Conservation (phyloP, 2,888 invertebrate genomes). For the Ornithoptera alexandrae region DNA sequence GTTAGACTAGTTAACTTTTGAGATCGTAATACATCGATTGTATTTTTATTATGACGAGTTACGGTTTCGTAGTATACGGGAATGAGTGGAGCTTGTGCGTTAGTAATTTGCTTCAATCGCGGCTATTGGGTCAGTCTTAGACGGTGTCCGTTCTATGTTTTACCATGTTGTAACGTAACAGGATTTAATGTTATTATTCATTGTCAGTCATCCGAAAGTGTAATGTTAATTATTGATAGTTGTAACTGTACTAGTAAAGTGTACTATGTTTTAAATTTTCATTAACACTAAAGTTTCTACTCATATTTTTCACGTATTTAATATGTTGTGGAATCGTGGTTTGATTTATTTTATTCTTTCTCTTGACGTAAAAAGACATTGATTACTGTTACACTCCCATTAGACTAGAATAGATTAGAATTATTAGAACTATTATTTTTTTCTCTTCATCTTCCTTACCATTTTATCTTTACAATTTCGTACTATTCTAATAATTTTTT, state of each 20-base stretch:
- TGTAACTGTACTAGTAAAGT: constrained; percentile 7
- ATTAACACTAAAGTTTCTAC: constrained; percentile 18
- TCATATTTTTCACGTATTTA: constrained; percentile 25
- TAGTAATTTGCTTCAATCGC: constrained; percentile 15
- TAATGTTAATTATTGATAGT: neutral
- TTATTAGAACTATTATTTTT: no score
- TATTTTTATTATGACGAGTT: constrained; percentile 6
- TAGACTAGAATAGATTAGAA: no score
- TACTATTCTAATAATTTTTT: no score
- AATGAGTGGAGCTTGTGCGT: constrained; percentile 7
- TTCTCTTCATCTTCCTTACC: no score
- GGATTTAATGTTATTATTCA: no score
- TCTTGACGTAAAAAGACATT: no score
- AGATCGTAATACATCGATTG: neutral
- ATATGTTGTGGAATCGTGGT: constrained; percentile 18
- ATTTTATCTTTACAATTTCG: no score
- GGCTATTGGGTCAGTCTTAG: constrained; percentile 18
- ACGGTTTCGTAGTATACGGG: constrained; percentile 7
- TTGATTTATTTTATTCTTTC: no score
- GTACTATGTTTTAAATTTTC: constrained; percentile 23
- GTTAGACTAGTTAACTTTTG: constrained; percentile 2
- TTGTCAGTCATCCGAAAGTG: no score
- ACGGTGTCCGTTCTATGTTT: constrained; percentile 13
- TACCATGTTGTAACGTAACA: no score
- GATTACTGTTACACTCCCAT: no score